These are phyloP conservation scores for Acanthis flammea DNA, from an alignment of 2,797 vertebrate species.

Conservation along the genomic window DNA sequence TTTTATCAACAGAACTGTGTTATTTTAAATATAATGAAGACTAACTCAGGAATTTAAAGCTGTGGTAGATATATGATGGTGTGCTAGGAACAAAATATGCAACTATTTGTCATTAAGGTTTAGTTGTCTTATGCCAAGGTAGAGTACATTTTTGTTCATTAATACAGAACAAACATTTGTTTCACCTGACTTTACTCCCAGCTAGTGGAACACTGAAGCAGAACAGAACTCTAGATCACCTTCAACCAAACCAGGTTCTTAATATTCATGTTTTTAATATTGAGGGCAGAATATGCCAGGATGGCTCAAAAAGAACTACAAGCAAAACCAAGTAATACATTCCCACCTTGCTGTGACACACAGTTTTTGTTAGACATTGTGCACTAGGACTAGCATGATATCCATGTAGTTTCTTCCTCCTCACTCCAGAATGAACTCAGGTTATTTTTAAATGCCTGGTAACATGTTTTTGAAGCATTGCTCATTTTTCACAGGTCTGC, in stretches of 20 bases:
- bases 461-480: neutral
- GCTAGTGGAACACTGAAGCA: constrained; percentile 8
- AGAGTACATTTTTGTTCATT: constrained; percentile 13
- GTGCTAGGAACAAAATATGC: neutral
- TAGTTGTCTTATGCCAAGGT: neutral
- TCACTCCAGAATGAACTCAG: neutral
- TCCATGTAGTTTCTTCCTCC: neutral
- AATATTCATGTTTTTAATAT: neutral
- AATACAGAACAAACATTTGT: neutral
- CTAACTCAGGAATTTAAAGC: neutral
- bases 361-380: neutral
- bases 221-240: neutral
- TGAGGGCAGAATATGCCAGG: neutral
- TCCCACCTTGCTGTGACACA: neutral
- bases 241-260: neutral
- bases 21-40: neutral
- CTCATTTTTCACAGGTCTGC: neutral
- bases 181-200: constrained; percentile 6
- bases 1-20: neutral
- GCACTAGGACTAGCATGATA: neutral
- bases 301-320: neutral
- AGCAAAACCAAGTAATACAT: neutral
- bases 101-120: neutral
- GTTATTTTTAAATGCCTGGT: neutral
- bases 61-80: neutral